Percentiles rank a stretch among this genome's conserved stretches.
phyloP scores from a whole-genome alignment of 2,888 invertebrate genomes.

The Drosophila atroscutellata region DNA sequence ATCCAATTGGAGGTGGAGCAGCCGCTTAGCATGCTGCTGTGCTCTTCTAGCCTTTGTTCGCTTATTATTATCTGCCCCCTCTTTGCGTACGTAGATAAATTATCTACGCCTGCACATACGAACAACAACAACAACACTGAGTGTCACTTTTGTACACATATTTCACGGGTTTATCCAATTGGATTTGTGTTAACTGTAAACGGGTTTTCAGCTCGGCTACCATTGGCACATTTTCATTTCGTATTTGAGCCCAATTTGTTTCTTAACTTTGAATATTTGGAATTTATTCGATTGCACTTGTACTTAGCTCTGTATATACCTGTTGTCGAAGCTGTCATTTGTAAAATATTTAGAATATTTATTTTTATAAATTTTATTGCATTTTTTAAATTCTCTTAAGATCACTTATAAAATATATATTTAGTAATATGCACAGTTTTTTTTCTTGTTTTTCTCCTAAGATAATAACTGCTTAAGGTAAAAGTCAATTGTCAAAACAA shows the following conservation, averaged over 20 bases:
- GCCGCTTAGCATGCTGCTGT: conserved; percentile 57
- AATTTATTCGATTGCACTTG: rapidly evolving
- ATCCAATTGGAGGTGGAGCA: conserved; percentile 80
- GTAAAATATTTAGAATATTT: background rate
- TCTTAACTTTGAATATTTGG: background rate
- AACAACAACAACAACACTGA: conserved; percentile 22
- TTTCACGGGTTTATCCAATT: conserved; percentile 67
- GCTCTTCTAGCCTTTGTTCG: conserved; percentile 56
- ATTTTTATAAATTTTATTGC: too few species aligned
- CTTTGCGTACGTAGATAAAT: conserved; percentile 43
- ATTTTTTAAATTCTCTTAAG: background rate
- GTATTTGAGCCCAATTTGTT: background rate
- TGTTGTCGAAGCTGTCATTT: rapidly evolving
- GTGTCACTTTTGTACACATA: conserved; percentile 45
- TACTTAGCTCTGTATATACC: too few species aligned
- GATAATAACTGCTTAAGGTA: too few species aligned
- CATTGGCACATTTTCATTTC: conserved; percentile 48
- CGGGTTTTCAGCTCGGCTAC: conserved; percentile 52
- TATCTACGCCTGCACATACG: conserved; percentile 42
- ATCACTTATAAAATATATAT: background rate
- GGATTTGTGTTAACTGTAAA: conserved; percentile 67
- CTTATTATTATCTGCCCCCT: conserved; percentile 26
- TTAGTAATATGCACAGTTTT: background rate
- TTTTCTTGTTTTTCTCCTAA: too few species aligned
- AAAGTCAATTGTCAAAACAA: background rate